These are phyloP conservation scores for Mercenaria mercenaria DNA, from an alignment of 1,140 invertebrate genomes.

Conservation along the genomic window DNA sequence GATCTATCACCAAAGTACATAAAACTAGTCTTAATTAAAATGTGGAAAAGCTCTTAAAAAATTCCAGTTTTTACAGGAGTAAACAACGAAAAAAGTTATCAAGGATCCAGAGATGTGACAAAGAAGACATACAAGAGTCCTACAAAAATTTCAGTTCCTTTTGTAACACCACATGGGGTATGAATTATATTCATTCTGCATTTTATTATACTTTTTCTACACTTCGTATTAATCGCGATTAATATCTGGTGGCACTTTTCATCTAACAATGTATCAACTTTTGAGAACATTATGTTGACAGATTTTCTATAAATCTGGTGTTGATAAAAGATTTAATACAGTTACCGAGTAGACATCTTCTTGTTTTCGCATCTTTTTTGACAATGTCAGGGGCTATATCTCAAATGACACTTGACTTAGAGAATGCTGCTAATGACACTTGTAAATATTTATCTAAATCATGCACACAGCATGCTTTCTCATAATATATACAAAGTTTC, in stretches of 20 bases:
- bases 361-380: too few relatives aligned
- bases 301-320: background rate
- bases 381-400: too few relatives aligned
- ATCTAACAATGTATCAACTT: too few relatives aligned
- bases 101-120: background rate
- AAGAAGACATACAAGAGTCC: background rate
- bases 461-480: too few relatives aligned
- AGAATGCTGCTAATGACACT: too few relatives aligned
- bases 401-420: too few relatives aligned
- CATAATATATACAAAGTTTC: too few relatives aligned
- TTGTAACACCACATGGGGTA: background rate
- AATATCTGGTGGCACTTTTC: too few relatives aligned
- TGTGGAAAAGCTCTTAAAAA: background rate
- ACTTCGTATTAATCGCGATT: too few relatives aligned
- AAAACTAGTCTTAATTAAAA: background rate
- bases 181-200: background rate
- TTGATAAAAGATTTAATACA: background rate
- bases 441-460: too few relatives aligned
- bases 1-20: background rate
- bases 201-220: background rate
- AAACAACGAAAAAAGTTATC: background rate
- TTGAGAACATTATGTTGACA: background rate
- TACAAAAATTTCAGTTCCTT: background rate
- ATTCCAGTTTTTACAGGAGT: background rate
- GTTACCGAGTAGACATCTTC: background rate